phyloP scores from a whole-genome alignment of 2,113 vertebrate species.

The Aptenodytes forsteri region DNA sequence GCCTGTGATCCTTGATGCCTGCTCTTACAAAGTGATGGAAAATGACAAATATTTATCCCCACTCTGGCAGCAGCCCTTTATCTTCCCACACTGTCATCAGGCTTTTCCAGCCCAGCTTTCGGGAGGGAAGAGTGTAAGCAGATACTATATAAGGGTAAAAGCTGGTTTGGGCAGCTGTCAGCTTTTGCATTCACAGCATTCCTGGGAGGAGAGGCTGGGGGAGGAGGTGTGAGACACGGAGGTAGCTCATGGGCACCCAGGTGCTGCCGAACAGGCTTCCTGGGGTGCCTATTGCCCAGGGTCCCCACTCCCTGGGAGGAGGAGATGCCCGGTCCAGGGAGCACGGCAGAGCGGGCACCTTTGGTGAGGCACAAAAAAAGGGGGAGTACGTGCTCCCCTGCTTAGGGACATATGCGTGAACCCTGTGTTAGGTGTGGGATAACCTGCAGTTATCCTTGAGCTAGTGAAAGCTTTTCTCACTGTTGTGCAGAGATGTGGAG shows the following conservation, averaged over 20 bases:
- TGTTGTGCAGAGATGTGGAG: neutral
- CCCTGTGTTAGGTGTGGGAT: neutral
- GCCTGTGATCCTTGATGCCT: neutral
- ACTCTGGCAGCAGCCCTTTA: neutral
- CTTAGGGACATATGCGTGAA: neutral
- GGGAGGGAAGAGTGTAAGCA: neutral
- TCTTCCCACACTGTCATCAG: slow-evolving; percentile 4
- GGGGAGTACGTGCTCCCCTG: rapidly evolving
- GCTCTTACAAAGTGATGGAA: slow-evolving; percentile 22
- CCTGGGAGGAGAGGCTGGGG: slow-evolving; percentile 1
- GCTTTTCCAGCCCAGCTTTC: neutral
- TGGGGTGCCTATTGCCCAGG: neutral
- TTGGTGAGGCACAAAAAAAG: neutral
- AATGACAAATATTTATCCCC: slow-evolving; percentile 48
- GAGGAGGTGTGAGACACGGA: neutral
- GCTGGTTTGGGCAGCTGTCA: slow-evolving; percentile 30
- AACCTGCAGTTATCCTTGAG: neutral
- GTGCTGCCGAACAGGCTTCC: neutral
- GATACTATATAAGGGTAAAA: slow-evolving; percentile 21
- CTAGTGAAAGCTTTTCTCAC: neutral
- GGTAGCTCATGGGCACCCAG: neutral
- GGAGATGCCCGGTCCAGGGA: rapidly evolving
- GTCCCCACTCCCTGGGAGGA: neutral
- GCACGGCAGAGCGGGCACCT: rapidly evolving
- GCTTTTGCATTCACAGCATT: neutral